Base-by-base conservation (phyloP, 2,113 vertebrate species). In the Channa argus region DNA sequence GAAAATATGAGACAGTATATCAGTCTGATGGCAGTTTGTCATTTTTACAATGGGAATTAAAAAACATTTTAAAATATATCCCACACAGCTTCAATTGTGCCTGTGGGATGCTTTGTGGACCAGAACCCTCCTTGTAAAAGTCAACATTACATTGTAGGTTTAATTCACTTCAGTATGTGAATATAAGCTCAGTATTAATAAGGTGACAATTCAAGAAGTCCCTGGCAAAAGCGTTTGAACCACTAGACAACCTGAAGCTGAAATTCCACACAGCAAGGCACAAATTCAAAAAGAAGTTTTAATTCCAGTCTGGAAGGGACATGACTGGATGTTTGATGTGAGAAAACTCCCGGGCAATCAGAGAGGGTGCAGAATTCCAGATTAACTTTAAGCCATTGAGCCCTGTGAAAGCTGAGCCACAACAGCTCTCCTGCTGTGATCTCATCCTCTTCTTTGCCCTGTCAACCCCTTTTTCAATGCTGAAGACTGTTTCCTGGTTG, bases 341-440 rank as follows among this genome's bases (percentile, higher is more conserved):
- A 71, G 71, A 65, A 84, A 86, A 74, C 55, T 84, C 71, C 14
- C 6, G 8, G 86, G 46, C 67, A 86, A 75, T 83, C 79, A 67
- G 68, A 82, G 67, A 47, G 81, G 82, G 84, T 60, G 80, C 79
- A 85, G 86, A 80, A 85, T 83, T 82, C 74, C 74, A 84, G 84
- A 89, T 88, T 87, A 89, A 85, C 86, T 83, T 84, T 77, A 87
- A 90, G 79, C 84, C 84, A 78, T 39, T 70, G 77, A 85, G 74
- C 62, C 63, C 79, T 79, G 79, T 80, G 86, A 86, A 85, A 75
- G 81, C 62, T 80, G 74, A 84, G 82, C 84, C 82, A 89, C 87
- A 86, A 82, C 87, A 87, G 77, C 84, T 84, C 82, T 81, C 91
- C 89, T 76, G 80, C 89, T 87, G 88, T 69, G 87, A 78, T 77